Conservation (phyloP, 2,797 vertebrate species). For the Etheostoma nigrum region DNA sequence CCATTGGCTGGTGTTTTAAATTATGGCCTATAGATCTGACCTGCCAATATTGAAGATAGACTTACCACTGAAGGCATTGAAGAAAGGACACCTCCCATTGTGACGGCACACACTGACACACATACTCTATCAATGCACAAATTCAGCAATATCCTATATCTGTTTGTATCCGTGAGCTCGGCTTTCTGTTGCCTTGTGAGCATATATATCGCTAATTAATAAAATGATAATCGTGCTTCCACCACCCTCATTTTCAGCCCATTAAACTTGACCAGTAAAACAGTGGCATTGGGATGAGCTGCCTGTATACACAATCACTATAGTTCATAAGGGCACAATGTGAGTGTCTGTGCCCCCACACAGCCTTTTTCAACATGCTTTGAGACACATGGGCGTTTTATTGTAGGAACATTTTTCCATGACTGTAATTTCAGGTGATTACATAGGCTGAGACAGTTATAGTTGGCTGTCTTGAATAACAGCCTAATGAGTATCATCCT, state of each 20-base stretch:
- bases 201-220: conserved; percentile 35
- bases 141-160: not conserved
- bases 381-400: conserved; percentile 41
- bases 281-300: conserved; percentile 59
- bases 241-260: conserved; percentile 47
- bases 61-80: not conserved
- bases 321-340: conserved; percentile 63
- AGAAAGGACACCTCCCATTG: conserved; percentile 3
- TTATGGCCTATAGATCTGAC: conserved; percentile 46
- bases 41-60: conserved; percentile 21
- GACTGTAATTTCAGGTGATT: conserved; percentile 37
- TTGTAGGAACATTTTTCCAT: conserved; percentile 21
- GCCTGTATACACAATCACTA: conserved; percentile 60
- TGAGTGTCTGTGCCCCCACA: conserved; percentile 49
- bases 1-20: conserved; percentile 45
- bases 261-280: conserved; percentile 69
- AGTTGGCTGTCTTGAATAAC: not conserved
- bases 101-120: conserved; percentile 12
- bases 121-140: not conserved
- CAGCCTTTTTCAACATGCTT: conserved; percentile 21
- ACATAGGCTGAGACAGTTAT: not conserved
- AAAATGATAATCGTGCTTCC: conserved; percentile 58
- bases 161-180: not conserved
- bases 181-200: conserved; percentile 1
- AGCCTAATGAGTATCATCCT: not conserved